A percentile compares a stretch with the other conserved stretches of the same genome.
phyloP scores from a whole-genome alignment of 2,797 vertebrate genomes.

The Tangara arthus region DNA sequence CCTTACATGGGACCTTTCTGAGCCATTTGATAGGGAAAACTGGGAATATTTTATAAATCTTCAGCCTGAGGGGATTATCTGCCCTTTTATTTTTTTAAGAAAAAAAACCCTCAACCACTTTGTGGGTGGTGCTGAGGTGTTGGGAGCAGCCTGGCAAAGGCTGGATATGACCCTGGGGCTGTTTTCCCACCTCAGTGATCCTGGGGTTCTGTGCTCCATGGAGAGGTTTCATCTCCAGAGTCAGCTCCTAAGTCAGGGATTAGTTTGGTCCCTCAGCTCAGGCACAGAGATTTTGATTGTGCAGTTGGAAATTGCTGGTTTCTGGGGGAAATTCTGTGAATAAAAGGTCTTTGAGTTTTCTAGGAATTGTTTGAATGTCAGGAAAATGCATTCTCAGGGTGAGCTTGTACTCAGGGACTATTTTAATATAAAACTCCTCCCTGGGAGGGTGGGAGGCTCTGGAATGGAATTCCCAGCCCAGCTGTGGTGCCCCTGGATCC shows the following conservation, averaged over 20 bases:
- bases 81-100: not conserved
- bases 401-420: accelerated
- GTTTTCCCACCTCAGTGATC: not conserved
- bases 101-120: accelerated
- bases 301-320: not conserved
- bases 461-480: not conserved
- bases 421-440: not conserved
- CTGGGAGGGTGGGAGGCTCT: not conserved
- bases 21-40: accelerated
- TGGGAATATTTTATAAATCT: not conserved
- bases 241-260: not conserved
- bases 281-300: not conserved
- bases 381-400: accelerated
- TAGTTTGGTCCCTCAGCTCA: not conserved
- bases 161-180: not conserved
- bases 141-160: accelerated
- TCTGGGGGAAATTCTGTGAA: not conserved
- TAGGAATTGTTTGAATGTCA: not conserved
- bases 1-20: not conserved
- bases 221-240: not conserved
- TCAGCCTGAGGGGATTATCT: not conserved
- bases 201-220: accelerated
- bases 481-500: not conserved
- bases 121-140: not conserved
- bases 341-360: not conserved